Conservation (phyloP, 1,140 invertebrate genomes). For the Drosophila littoralis region DNA sequence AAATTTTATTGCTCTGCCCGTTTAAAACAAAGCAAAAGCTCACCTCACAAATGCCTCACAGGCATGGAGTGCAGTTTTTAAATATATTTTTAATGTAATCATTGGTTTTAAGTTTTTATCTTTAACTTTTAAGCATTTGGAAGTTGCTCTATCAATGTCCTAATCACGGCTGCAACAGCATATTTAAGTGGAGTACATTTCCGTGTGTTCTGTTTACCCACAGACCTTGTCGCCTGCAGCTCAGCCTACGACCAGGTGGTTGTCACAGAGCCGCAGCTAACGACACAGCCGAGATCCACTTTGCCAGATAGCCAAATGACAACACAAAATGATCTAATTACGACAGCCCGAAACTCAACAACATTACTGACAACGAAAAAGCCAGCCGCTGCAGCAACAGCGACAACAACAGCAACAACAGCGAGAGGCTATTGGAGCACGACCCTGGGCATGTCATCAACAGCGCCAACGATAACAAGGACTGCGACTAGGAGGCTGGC, state of each 20-base stretch:
- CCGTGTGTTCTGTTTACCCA: conserved; percentile 35
- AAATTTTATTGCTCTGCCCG: too few species aligned
- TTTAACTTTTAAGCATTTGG: background rate
- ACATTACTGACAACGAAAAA: conserved; percentile 56
- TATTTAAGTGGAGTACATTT: conserved; percentile 31
- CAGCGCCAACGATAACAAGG: conserved; percentile 53
- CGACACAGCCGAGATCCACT: conserved; percentile 70
- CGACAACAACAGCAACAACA: conserved; percentile 18
- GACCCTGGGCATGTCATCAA: conserved; percentile 62
- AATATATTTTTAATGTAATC: too few species aligned
- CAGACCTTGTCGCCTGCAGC: conserved; percentile 73
- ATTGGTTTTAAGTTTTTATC: too few species aligned
- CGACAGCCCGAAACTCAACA: conserved; percentile 73
- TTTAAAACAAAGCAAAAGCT: too few species aligned
- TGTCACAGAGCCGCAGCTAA: conserved; percentile 40
- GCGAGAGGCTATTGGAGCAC: conserved; percentile 31
- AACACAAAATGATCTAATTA: conserved; percentile 83
- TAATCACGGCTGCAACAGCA: conserved; percentile 24
- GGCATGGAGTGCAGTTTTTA: too few species aligned
- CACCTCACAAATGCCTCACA: too few species aligned
- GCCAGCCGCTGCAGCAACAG: conserved; percentile 34
- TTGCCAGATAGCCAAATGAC: conserved; percentile 75
- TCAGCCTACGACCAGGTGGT: background rate
- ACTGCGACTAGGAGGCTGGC: conserved; percentile 10
- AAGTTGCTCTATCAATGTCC: conserved; percentile 10